Conservation (phyloP, 2,113 vertebrate species). For the Pao palembangensis region DNA sequence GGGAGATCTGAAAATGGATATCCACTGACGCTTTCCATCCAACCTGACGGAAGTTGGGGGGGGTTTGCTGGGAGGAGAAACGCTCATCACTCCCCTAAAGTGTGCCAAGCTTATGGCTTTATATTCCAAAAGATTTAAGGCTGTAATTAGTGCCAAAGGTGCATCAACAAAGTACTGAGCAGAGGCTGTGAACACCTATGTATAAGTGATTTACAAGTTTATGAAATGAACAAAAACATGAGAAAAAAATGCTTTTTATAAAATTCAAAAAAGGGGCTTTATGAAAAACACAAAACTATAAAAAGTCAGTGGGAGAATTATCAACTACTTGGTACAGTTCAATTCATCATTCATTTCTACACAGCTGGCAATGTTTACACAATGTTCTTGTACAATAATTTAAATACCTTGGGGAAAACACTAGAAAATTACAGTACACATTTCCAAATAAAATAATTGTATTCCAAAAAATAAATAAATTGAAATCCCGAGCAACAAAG, state of each 20-base stretch:
- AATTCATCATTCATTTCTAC: conserved; percentile 8
- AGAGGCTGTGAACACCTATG: too few relatives aligned
- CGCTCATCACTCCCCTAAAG: too few relatives aligned
- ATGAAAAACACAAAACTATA: conserved; percentile 31
- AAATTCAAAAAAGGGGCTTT: conserved; percentile 44
- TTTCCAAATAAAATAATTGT: conserved; percentile 4
- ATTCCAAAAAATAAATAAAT: conserved; percentile 36
- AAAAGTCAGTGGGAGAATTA: conserved; percentile 1
- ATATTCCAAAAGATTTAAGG: too few relatives aligned
- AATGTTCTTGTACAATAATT: background rate
- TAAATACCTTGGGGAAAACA: background rate
- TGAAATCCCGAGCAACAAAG: conserved; percentile 3
- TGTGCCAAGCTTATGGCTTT: too few relatives aligned
- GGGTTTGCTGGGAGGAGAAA: too few relatives aligned
- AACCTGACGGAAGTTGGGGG: too few relatives aligned
- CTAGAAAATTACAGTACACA: conserved; percentile 1
- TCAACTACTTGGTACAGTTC: background rate
- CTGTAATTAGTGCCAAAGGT: too few relatives aligned
- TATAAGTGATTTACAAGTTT: too few relatives aligned
- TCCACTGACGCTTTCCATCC: too few relatives aligned
- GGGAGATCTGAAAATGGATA: too few relatives aligned
- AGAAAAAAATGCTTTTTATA: background rate
- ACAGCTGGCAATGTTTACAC: background rate
- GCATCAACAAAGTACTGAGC: too few relatives aligned
- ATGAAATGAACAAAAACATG: too few relatives aligned